Conservation (phyloP, 2,797 vertebrate genomes). For the Pempheris klunzingeri region DNA sequence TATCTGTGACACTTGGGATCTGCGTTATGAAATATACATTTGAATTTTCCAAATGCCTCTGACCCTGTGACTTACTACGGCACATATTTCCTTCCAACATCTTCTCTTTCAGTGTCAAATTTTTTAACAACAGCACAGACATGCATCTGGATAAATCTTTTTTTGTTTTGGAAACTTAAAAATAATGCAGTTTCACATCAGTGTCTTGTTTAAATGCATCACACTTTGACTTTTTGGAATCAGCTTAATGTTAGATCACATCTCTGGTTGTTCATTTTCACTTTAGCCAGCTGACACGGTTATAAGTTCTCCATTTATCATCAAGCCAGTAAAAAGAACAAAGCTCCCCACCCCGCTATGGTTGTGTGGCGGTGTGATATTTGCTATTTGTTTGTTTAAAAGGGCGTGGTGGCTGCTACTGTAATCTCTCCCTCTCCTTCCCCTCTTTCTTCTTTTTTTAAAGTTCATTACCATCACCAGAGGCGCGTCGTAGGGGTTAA, state of each 20-base stretch:
- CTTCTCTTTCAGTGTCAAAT: not conserved
- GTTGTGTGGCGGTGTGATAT: slow-evolving; percentile 56
- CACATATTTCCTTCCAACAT: not conserved
- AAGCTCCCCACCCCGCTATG: slow-evolving; percentile 56
- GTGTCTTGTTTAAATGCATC: not conserved
- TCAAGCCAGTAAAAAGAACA: slow-evolving; percentile 62
- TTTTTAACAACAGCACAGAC: not conserved
- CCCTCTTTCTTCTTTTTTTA: slow-evolving; percentile 9
- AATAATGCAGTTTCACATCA: not conserved
- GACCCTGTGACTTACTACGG: slow-evolving; percentile 46
- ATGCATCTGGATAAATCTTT: not conserved
- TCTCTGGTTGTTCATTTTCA: slow-evolving; percentile 41
- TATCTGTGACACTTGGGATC: slow-evolving; percentile 37
- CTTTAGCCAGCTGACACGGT: slow-evolving; percentile 38
- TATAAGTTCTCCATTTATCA: slow-evolving; percentile 62
- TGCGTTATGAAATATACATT: slow-evolving; percentile 55
- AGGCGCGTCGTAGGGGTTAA: slow-evolving; percentile 81
- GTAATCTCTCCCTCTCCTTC: slow-evolving; percentile 5
- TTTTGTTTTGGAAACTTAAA: not conserved
- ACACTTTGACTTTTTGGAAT: not conserved
- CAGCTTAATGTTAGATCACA: slow-evolving; percentile 14
- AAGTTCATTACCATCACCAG: slow-evolving; percentile 69
- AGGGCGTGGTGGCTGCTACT: slow-evolving; percentile 64
- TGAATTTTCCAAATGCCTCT: slow-evolving; percentile 31
- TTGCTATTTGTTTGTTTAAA: slow-evolving; percentile 74